Base-by-base conservation (phyloP, 2,797 vertebrate genomes). In the Cryptoblepharus egeriae region DNA sequence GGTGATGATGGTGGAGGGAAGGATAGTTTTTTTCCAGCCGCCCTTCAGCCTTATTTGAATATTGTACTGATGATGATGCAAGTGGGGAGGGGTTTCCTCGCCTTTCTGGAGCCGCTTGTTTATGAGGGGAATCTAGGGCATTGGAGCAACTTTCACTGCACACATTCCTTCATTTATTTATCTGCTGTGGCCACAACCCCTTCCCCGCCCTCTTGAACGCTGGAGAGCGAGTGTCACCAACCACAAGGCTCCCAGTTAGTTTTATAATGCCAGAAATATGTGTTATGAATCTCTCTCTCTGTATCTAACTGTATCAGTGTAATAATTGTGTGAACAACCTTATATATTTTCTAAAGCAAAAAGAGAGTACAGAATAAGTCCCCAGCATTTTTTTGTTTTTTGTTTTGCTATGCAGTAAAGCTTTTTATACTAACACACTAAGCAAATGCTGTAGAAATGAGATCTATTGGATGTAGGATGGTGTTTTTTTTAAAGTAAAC, bases 41-140 rank as follows among this genome's bases (percentile, higher is more conserved):
- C 55, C 55, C 24, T 57, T 61, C 10, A 11, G 45, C 55, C 68
- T 49, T 15, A 28, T 80, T 63, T 63, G 57, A 61, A 72, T 72
- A 32, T 30, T 64, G 39, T n/a, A n/a, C 4, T 42, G 39, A 42
- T 42, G 69, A 37, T n/a, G 16, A 57, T 64, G 64, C 71, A n/a
- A 49, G 30, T 30, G 37, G 58, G 63, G 60, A 84, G 24, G 73
- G 61, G 71, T 8, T 61, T 79, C 55, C 61, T 82, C 32, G 57
- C 63, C 60, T 64, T 79, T 24, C 24, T 26, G 24, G 49, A 28
- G 64, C 45, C 8, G 49, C 79, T 75, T 72, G 81, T 55, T 81
- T 74, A 30, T 32, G 61, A 42, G 32, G 11, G 39, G 35, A 42
- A 84, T 60, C 61, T 79, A 49, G 69, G 61, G 70, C 82, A 83